Percentiles rank a stretch among this genome's conserved stretches.
phyloP scores from a whole-genome alignment of 30 jellyfish, hydroid and myxozoan species.

The Hydra vulgaris region DNA sequence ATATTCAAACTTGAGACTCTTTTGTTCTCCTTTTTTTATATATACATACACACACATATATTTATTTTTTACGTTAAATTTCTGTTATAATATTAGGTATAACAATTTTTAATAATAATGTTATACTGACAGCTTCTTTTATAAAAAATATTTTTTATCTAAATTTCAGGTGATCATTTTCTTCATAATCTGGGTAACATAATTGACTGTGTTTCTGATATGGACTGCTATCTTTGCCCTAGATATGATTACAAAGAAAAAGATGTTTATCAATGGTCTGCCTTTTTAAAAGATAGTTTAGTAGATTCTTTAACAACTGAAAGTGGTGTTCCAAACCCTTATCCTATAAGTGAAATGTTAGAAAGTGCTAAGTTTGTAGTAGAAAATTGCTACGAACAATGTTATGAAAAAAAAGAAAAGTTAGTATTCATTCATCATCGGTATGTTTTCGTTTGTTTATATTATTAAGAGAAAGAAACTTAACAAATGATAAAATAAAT shows the following conservation, averaged over 20 bases:
- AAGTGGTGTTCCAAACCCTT: not conserved
- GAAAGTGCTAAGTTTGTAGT: not conserved
- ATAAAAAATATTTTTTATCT: no score
- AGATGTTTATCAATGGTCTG: slow-evolving; percentile 13
- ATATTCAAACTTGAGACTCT: no score
- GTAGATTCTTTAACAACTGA: not conserved
- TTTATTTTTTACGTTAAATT: no score
- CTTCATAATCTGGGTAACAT: not conserved
- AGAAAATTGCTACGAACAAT: slow-evolving; percentile 1
- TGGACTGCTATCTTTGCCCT: not conserved
- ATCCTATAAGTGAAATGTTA: slow-evolving; percentile 7
- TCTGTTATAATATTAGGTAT: no score
- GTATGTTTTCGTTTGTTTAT: not conserved
- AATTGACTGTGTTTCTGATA: slow-evolving; percentile 4
- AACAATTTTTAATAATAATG: no score
- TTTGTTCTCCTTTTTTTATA: no score
- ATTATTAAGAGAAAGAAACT: no score
- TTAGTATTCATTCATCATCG: not conserved
- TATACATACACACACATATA: no score
- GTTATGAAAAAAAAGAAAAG: not conserved
- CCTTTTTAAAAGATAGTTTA: slow-evolving; percentile 1
- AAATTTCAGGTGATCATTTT: no score
- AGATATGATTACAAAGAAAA: not conserved
- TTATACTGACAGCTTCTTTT: no score
- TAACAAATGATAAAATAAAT: no score